Conservation (phyloP, 1,140 invertebrate species). For the Papilio xuthus region DNA sequence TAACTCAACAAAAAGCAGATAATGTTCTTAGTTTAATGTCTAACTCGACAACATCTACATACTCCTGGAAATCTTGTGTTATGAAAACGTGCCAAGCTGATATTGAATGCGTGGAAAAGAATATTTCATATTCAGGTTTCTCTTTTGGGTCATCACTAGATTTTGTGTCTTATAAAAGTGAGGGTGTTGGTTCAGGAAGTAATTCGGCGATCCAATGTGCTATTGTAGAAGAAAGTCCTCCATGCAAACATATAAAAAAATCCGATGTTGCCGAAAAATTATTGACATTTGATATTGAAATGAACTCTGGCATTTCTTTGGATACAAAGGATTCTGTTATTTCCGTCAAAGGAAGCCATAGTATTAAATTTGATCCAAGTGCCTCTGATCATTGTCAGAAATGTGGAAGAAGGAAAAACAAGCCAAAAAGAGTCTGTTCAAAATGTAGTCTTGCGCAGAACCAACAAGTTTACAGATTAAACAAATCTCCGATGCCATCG, state of each 20-base stretch:
- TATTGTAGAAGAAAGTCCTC: background rate
- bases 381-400: background rate
- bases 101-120: constrained; percentile 14
- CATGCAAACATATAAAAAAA: constrained; percentile 4
- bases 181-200: constrained; percentile 11
- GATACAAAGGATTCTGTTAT: constrained; percentile 1
- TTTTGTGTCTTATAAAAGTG: constrained; percentile 35
- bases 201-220: background rate
- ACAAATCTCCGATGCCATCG: background rate
- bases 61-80: constrained; percentile 35
- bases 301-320: background rate
- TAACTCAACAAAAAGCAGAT: background rate
- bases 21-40: constrained; percentile 20
- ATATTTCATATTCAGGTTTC: constrained; percentile 25
- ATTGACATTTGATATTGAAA: constrained; percentile 9
- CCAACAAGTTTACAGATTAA: background rate
- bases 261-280: background rate
- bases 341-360: background rate
- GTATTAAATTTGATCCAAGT: background rate
- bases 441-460: background rate
- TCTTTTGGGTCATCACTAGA: constrained; percentile 28
- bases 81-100: constrained; percentile 31
- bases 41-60: constrained; percentile 6
- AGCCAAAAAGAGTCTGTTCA: background rate
- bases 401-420: background rate